phyloP scores from a whole-genome alignment of 2,113 vertebrate species.

The Fulica atra region DNA sequence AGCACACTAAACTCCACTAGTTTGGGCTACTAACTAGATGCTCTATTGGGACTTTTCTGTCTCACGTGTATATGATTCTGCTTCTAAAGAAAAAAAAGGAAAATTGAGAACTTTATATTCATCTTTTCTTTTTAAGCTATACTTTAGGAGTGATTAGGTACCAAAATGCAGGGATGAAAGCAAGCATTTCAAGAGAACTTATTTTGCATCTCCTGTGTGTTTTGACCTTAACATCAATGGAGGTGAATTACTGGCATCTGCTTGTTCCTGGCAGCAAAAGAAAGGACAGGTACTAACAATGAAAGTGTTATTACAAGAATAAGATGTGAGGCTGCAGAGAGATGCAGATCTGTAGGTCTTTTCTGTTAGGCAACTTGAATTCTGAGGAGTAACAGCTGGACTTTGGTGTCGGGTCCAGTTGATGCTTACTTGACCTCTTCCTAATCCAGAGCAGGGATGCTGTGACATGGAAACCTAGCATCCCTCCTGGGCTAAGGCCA shows the following conservation, averaged over 20 bases:
- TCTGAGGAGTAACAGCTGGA: neutral
- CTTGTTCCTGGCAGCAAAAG: neutral
- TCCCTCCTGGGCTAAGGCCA: neutral
- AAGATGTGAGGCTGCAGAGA: neutral
- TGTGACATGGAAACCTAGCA: neutral
- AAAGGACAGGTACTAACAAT: neutral
- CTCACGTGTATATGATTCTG: neutral
- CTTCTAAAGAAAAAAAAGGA: neutral
- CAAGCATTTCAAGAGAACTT: neutral
- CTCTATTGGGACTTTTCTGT: neutral
- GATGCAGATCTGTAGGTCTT: neutral
- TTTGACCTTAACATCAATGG: neutral
- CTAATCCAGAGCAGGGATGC: neutral
- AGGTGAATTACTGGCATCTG: neutral
- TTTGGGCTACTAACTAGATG: neutral
- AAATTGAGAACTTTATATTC: neutral
- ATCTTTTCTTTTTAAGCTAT: neutral
- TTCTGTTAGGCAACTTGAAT: neutral
- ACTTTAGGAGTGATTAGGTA: neutral
- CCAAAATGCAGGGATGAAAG: neutral
- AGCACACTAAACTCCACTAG: neutral
- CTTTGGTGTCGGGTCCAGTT: neutral
- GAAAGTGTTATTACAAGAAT: neutral
- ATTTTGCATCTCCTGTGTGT: neutral
- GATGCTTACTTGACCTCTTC: neutral